These are phyloP conservation scores for Plotosus lineatus DNA, from an alignment of 2,113 vertebrate species.

Conservation along the genomic window DNA sequence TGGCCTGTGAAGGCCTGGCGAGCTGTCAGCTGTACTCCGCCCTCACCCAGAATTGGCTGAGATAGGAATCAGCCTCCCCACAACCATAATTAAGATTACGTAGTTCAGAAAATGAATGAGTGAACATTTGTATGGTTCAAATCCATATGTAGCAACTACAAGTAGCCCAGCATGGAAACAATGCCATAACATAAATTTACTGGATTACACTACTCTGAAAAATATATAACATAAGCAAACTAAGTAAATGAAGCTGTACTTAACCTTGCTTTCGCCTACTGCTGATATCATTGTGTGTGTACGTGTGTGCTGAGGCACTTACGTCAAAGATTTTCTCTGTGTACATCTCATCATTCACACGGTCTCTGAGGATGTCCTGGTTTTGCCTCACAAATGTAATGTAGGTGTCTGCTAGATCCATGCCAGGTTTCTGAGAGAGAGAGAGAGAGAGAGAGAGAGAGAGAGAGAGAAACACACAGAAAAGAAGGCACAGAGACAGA, in stretches of 20 bases:
- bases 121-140: neutral
- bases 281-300: slow-evolving; percentile 1
- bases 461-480: neutral
- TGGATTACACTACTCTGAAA: neutral
- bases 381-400: slow-evolving; percentile 95
- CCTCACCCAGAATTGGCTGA: too few species aligned
- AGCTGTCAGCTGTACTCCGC: too few species aligned
- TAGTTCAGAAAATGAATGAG: too few species aligned
- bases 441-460: slow-evolving; percentile 11
- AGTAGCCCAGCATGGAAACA: neutral
- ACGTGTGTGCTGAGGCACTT: slow-evolving; percentile 69
- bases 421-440: slow-evolving; percentile 86
- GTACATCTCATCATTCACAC: slow-evolving; percentile 90
- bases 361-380: slow-evolving; percentile 92
- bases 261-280: slow-evolving; percentile 18
- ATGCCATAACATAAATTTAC: neutral
- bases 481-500: neutral
- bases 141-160: neutral
- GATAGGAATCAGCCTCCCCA: too few species aligned
- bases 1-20: too few species aligned
- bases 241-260: slow-evolving; percentile 25
- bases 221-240: neutral
- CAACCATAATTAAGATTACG: too few species aligned
- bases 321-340: slow-evolving; percentile 92
- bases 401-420: slow-evolving; percentile 94